phyloP scores from a whole-genome alignment of 1,140 invertebrate species.

The Heliconius melpomene region DNA sequence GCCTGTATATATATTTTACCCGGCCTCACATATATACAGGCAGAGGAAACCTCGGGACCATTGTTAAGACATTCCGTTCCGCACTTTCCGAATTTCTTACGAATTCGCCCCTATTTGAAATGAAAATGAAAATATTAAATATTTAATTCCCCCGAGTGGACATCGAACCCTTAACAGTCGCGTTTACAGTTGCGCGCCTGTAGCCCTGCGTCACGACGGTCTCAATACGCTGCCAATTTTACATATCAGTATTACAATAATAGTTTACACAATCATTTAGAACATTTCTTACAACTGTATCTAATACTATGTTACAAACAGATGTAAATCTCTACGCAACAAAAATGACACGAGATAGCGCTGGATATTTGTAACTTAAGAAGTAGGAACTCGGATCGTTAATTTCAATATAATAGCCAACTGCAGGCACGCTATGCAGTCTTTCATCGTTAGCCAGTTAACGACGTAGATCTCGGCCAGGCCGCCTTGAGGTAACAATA shows the following conservation, averaged over 20 bases:
- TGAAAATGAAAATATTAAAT: background rate
- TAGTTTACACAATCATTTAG: background rate
- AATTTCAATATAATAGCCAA: conserved; percentile 40
- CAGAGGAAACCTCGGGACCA: too few relatives aligned
- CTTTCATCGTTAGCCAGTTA: conserved; percentile 38
- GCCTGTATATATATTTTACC: too few relatives aligned
- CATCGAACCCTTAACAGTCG: too few relatives aligned
- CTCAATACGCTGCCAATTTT: background rate
- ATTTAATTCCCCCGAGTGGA: background rate
- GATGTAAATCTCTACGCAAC: conserved; percentile 16
- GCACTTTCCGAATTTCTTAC: too few relatives aligned
- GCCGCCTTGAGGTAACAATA: conserved; percentile 37
- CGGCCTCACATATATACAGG: too few relatives aligned
- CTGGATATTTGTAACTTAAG: conserved; percentile 34
- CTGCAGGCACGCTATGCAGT: conserved; percentile 40
- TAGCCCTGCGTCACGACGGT: too few relatives aligned
- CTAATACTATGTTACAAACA: background rate
- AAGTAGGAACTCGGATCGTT: conserved; percentile 35
- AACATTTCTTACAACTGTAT: background rate
- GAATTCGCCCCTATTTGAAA: too few relatives aligned
- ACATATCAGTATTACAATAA: background rate
- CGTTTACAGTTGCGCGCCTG: too few relatives aligned
- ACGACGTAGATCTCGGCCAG: conserved; percentile 35
- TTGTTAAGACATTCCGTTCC: too few relatives aligned
- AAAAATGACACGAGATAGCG: conserved; percentile 20